Evolutionary conservation across 2,888 invertebrate genomes (phyloP).

Genomic region (Baronia brevicornis): DNA sequence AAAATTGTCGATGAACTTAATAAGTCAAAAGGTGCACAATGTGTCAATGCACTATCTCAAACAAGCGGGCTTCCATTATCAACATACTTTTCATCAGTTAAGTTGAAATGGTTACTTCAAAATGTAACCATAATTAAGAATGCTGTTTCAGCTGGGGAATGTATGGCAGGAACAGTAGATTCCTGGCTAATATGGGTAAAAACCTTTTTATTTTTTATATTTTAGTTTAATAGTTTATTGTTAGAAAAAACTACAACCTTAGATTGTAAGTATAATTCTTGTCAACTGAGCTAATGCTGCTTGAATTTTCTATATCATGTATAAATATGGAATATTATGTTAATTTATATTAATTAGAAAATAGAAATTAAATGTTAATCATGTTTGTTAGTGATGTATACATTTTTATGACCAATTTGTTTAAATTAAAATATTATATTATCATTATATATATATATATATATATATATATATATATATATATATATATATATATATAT

Average conservation of each 20-base stretch:
- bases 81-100: constrained; percentile 96
- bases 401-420: too few species aligned
- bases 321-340: too few species aligned
- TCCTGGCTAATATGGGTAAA: constrained; percentile 96
- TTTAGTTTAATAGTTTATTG: not conserved
- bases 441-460: too few species aligned
- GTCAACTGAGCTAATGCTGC: too few species aligned
- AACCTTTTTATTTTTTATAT: constrained; percentile 3
- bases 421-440: too few species aligned
- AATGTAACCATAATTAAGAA: constrained; percentile 84
- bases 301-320: too few species aligned
- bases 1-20: constrained; percentile 85
- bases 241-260: not conserved
- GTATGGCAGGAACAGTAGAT: constrained; percentile 93
- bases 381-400: too few species aligned
- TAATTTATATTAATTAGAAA: too few species aligned
- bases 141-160: constrained; percentile 80
- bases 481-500: too few species aligned
- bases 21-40: constrained; percentile 52
- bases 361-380: too few species aligned
- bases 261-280: too few species aligned
- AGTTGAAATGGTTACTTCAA: constrained; percentile 94
- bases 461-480: too few species aligned
- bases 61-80: constrained; percentile 94
- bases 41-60: constrained; percentile 54